Evolutionary conservation across 2,888 invertebrate genomes (phyloP).

Genomic region (Cryptocheilus praepositus): DNA sequence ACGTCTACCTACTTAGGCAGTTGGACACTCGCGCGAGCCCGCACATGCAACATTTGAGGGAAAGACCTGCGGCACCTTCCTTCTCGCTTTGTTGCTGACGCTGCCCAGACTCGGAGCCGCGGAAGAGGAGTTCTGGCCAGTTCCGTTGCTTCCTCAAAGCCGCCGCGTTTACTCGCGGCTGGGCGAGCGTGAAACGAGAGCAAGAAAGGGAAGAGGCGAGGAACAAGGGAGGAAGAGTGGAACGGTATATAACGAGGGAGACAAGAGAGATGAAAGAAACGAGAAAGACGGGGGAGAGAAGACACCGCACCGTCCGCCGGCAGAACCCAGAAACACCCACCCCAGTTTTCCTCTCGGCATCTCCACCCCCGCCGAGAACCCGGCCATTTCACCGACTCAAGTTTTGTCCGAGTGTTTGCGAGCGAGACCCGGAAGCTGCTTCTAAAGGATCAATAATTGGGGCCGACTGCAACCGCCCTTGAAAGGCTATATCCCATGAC

Average conservation of each 20-base stretch:
- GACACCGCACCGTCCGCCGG: constrained; percentile 4
- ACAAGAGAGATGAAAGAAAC: background rate
- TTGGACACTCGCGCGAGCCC: no score
- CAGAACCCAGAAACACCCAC: constrained; percentile 9
- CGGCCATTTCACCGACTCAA: constrained; percentile 52
- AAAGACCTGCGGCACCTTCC: no score
- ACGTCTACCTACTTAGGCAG: no score
- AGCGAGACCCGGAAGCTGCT: constrained; percentile 57
- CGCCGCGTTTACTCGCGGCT: constrained; percentile 1
- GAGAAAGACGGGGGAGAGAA: background rate
- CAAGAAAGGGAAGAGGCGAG: background rate
- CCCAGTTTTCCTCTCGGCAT: background rate
- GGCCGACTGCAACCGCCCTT: constrained; percentile 61
- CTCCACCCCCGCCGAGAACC: constrained; percentile 15
- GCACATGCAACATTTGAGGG: no score
- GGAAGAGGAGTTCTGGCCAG: constrained; percentile 1
- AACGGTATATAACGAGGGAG: background rate
- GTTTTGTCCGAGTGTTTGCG: constrained; percentile 60
- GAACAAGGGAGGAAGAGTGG: background rate
- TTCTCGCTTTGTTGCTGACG: background rate
- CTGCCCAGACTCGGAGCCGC: constrained; percentile 1
- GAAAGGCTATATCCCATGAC: constrained; percentile 56
- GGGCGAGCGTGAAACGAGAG: constrained; percentile 4
- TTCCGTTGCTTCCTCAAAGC: constrained; percentile 2
- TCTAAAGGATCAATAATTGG: constrained; percentile 67